phyloP scores from a whole-genome alignment of 2,888 invertebrate genomes.

The Epinotia brunnichana region DNA sequence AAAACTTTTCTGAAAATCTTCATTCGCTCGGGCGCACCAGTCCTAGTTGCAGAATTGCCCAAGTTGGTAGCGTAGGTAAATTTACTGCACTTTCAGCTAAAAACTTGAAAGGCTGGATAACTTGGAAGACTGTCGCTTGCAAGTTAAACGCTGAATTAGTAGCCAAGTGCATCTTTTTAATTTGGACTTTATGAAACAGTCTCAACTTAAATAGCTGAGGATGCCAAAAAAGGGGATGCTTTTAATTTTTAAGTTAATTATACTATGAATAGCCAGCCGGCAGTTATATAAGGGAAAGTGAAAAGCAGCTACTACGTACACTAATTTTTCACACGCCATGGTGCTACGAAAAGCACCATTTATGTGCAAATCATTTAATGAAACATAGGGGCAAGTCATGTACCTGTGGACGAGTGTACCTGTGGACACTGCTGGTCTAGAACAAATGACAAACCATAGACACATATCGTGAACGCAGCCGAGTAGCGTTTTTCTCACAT shows the following conservation, averaged over 20 bases:
- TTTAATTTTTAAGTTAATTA: not conserved
- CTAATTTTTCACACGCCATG: too few species aligned
- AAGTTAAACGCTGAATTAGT: slow-evolving; percentile 41
- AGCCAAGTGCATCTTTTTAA: slow-evolving; percentile 32
- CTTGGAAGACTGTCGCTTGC: slow-evolving; percentile 30
- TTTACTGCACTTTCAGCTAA: slow-evolving; percentile 40
- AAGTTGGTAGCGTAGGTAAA: slow-evolving; percentile 39
- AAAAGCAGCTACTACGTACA: too few species aligned
- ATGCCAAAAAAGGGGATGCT: not conserved
- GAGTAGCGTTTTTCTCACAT: too few species aligned
- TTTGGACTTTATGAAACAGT: slow-evolving; percentile 13
- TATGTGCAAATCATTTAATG: too few species aligned
- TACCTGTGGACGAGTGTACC: too few species aligned
- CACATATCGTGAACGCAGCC: too few species aligned
- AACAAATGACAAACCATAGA: too few species aligned
- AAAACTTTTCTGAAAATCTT: slow-evolving; percentile 14
- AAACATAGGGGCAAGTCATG: too few species aligned
- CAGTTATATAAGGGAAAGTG: too few species aligned
- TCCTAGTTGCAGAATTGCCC: slow-evolving; percentile 22
- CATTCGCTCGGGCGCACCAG: slow-evolving; percentile 13
- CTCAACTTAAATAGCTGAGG: not conserved
- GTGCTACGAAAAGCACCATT: too few species aligned
- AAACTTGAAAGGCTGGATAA: slow-evolving; percentile 38
- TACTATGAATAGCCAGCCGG: too few species aligned
- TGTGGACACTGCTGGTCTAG: too few species aligned